A percentile compares a stretch with the other conserved stretches of the same genome.
Evolutionary conservation across 2,113 vertebrate genomes (phyloP).

Genomic region (Mesocricetus auratus): DNA sequence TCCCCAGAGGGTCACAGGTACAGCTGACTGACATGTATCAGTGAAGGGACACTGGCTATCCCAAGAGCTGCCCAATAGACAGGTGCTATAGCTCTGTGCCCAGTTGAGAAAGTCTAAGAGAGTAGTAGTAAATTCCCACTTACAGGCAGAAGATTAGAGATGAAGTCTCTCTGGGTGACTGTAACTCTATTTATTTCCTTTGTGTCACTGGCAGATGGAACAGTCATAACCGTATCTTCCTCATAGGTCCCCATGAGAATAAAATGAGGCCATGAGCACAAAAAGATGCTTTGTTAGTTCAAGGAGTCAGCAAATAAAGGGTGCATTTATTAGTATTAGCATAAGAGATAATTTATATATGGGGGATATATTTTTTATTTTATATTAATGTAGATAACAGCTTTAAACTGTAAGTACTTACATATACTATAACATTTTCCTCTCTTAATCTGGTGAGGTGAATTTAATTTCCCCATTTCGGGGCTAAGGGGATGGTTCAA

Average conservation of each 20-base stretch:
- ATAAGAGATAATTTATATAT: background rate
- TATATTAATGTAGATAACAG: background rate
- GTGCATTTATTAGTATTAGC: background rate
- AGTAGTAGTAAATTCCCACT: background rate
- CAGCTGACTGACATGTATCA: background rate
- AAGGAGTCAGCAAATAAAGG: background rate
- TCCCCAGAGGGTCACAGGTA: background rate
- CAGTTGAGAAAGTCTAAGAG: background rate
- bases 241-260: background rate
- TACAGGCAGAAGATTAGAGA: background rate
- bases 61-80: background rate
- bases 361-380: conserved; percentile 4
- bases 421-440: background rate
- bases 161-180: background rate
- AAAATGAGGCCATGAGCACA: background rate
- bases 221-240: background rate
- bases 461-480: background rate
- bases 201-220: background rate
- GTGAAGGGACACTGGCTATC: background rate
- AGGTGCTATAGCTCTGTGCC: background rate
- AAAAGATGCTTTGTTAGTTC: background rate
- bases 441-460: background rate
- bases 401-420: background rate
- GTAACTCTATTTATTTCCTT: background rate
- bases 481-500: background rate